Percentiles rank a stretch among this genome's conserved stretches.
Conservation (phyloP, 30 jellyfish, hydroid and myxozoan species). For the Aurelia sp. region DNA sequence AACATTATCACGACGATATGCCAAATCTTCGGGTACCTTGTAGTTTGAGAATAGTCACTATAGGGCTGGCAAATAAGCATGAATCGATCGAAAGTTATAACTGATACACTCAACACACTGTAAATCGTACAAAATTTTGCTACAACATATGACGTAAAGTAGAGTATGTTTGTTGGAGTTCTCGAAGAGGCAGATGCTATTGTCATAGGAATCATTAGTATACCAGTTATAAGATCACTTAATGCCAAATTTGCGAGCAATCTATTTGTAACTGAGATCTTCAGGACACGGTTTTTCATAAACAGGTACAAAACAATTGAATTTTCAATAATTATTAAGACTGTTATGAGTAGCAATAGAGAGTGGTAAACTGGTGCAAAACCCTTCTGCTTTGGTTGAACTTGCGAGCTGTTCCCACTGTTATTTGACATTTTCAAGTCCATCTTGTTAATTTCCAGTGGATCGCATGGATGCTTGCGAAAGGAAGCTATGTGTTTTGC, state of each 20-base stretch:
- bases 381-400: not conserved
- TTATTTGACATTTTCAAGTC: not conserved
- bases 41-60: not conserved
- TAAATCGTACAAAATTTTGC: slow-evolving; percentile 53
- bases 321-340: slow-evolving; percentile 22
- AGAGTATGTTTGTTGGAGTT: slow-evolving; percentile 14
- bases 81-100: slow-evolving; percentile 31
- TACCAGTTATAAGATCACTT: slow-evolving; percentile 47
- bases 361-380: slow-evolving; percentile 42
- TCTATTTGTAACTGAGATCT: slow-evolving; percentile 15
- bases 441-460: too few species aligned
- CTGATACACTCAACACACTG: slow-evolving; percentile 18
- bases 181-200: slow-evolving; percentile 42
- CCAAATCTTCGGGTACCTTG: slow-evolving; percentile 10
- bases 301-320: slow-evolving; percentile 18
- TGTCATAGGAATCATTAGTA: slow-evolving; percentile 31
- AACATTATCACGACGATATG: not conserved
- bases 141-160: slow-evolving; percentile 32
- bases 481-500: too few species aligned
- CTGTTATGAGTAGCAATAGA: slow-evolving; percentile 22
- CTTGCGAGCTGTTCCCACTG: not conserved
- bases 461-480: too few species aligned
- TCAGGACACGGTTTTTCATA: slow-evolving; percentile 11
- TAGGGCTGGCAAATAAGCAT: slow-evolving; percentile 54
- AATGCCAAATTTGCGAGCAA: slow-evolving; percentile 59